Base-by-base conservation (phyloP, 2,888 invertebrate species). In the Marronus borbonicus region DNA sequence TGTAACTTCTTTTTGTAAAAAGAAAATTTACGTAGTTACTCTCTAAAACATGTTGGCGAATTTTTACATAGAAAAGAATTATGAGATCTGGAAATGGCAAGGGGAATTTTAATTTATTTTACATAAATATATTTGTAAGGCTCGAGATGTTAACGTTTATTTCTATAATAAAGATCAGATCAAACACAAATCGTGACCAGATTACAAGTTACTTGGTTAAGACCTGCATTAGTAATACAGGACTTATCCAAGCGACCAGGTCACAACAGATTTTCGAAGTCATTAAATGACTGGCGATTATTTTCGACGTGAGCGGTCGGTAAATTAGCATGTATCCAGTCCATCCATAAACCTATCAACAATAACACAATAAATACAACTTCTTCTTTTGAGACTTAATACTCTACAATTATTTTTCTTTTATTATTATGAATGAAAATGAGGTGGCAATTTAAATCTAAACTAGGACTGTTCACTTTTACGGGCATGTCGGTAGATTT, bases 401-500 rank as follows among this genome's bases (percentile, higher is more conserved):
- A 74, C 31, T 44, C 72, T 74, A 44, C 44, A 24, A 49, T 49
- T 68, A 1, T 20, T n/a, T 8, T 7, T 20, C 20, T 14, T 58
- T 49, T 60, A 17, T 74, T 31, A 14, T 20, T 28, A 24, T 60
- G 60, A 70, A 76, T 80, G 75, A 77, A 62, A 52, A 77, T 75
- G 62, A 75, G 76, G 55, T 60, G 60, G 76, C 79, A 78, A 81
- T 55, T 77, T 68, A 65, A 77, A 77, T 49, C 49, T 64, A 74
- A 68, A 66, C 55, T 76, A 76, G 55, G 39, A 77, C 60, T 65
- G 80, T 84, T 88, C 87, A 90, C 24, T 50, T 50, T 87, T 93
- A 91, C 87, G 91, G 92, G 89, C 97, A 97, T 80, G 96, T 95
- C 83, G 96, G 96, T 84, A 95, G 91, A 90, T 97, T 97, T 84